These are phyloP conservation scores for Notechis scutatus DNA, from an alignment of 2,113 vertebrate species.

Conservation along the genomic window DNA sequence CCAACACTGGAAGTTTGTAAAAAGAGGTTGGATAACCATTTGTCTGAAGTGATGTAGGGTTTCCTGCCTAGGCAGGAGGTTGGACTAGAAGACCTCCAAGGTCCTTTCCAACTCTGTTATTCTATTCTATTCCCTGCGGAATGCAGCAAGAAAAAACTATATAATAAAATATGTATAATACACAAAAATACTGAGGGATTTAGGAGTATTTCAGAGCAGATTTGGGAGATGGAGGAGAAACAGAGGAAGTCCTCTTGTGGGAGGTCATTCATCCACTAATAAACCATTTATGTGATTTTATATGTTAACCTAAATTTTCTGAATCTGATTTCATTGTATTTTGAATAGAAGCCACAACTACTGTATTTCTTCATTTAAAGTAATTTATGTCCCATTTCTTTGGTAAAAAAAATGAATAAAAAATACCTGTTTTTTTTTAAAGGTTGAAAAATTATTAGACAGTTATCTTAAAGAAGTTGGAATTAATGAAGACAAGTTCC, in stretches of 20 bases:
- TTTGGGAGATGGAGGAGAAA: not conserved
- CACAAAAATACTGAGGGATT: not conserved
- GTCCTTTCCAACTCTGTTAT: too few species aligned
- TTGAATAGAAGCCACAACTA: not conserved
- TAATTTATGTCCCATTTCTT: not conserved
- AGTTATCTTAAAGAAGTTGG: conserved; percentile 92
- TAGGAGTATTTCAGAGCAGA: not conserved
- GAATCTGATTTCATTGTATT: not conserved
- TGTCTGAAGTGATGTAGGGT: too few species aligned
- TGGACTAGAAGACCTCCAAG: too few species aligned
- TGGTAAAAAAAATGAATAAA: not conserved
- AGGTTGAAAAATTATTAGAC: conserved; percentile 93
- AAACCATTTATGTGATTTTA: not conserved
- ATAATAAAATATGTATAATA: not conserved
- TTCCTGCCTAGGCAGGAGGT: too few species aligned
- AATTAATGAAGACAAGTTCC: conserved; percentile 93
- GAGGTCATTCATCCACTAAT: not conserved
- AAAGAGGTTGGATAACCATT: too few species aligned
- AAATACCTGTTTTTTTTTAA: conserved; percentile 5
- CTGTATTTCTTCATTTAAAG: not conserved
- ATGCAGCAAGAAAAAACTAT: not conserved
- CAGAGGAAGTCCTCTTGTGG: not conserved
- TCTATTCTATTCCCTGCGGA: not conserved
- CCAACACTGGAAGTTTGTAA: too few species aligned
- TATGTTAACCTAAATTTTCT: not conserved